Base-by-base conservation (phyloP, 2,113 vertebrate species). In the Coturnix japonica region DNA sequence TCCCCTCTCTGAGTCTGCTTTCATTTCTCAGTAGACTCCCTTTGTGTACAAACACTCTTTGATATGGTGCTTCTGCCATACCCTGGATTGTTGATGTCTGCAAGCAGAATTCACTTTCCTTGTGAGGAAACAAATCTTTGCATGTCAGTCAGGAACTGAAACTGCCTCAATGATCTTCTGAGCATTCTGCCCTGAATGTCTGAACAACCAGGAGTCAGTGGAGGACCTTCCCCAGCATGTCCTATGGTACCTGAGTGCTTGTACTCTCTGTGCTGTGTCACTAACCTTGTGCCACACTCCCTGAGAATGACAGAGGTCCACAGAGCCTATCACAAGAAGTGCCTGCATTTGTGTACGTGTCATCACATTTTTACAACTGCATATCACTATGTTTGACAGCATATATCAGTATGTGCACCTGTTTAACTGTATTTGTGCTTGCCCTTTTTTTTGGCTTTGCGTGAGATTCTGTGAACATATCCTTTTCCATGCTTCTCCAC, bases 81-180 rank as follows among this genome's bases (percentile, higher is more conserved):
- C 41, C 59, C 56, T 30, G 28, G 37, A 22, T 71, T 75, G 13
- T 19, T 83, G n/a, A 63, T 51, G 51, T 46, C 59, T 43, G 25
- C n/a, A 46, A 87, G 66, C 1, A 84, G 90, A 23, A 46, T 85
- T 84, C 67, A 63, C 10, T 60, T 20, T 85, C 54, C 81, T 79
- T 54, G 64, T 70, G 66, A 92, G 67, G 51, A 80, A 93, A 81
- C 33, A 89, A 59, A 73, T 74, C 41, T 95, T 67, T 69, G 85
- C 72, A 41, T 11, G 64, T 43, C 56, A 0, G 0, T 63, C 81
- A 76, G 30, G 14, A 63, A 71, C 33, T 30, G 23, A 51, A 92
- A 80, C 30, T 4, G 44, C 71, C 70, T 70, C 56, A 23, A 87
- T 85, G 37, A 73, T 89, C 79, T 74, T 64, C 33, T 0, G 20